phyloP scores from a whole-genome alignment of 2,888 invertebrate species.

The Eristalinus sepulchralis region DNA sequence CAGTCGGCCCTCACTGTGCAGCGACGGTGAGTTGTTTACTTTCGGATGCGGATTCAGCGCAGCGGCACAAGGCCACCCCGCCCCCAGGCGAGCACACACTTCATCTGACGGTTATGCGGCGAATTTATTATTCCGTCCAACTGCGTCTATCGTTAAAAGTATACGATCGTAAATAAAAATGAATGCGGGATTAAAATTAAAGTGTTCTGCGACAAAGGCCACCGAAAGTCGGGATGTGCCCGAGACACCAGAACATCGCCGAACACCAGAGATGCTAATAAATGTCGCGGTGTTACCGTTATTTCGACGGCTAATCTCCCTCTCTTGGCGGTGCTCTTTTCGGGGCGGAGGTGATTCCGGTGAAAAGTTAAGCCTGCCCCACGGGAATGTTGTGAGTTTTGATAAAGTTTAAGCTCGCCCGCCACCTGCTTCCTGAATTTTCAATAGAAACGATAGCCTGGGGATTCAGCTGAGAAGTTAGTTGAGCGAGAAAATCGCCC shows the following conservation, averaged over 20 bases:
- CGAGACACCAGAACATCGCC: not conserved
- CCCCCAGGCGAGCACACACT: not conserved
- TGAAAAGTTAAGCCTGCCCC: not conserved
- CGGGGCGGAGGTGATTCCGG: not conserved
- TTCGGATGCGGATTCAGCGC: slow-evolving; percentile 9
- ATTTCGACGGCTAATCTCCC: not conserved
- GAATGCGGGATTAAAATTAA: slow-evolving; percentile 12
- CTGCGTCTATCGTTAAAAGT: slow-evolving; percentile 19
- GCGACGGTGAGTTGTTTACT: not conserved
- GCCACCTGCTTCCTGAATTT: not conserved
- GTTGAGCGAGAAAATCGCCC: not conserved
- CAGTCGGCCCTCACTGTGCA: not conserved
- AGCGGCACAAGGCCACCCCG: not conserved
- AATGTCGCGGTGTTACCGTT: not conserved
- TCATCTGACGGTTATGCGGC: not conserved
- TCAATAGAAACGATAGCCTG: not conserved
- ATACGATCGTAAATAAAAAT: slow-evolving; percentile 14
- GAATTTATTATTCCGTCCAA: slow-evolving; percentile 30
- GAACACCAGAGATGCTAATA: not conserved
- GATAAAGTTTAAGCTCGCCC: not conserved
- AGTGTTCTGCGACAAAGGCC: not conserved
- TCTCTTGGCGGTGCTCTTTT: not conserved
- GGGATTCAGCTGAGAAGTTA: not conserved
- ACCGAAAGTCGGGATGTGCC: not conserved
- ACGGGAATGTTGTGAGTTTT: not conserved